Evolutionary conservation across 2,797 vertebrate species (phyloP), one percentile per base, ranked within the genome.

Genomic region (Alcedo atthis): DNA sequence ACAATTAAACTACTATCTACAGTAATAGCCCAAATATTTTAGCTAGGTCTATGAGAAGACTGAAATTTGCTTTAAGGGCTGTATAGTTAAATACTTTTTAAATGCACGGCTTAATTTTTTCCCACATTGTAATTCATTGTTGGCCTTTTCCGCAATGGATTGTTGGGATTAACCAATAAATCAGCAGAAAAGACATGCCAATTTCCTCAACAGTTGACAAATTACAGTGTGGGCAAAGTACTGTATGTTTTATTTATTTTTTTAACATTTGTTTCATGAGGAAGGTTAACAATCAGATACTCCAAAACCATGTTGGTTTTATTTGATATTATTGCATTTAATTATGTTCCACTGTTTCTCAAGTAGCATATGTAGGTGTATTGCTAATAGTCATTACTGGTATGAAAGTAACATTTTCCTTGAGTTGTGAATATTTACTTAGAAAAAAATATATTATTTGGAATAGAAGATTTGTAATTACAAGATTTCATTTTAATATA

Each of bases 141-240:
- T 98, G 97, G 97, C 97, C 97, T 98, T 98, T 98, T 97, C 97
- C 54, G 71, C 97, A 97, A 94, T 97, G 97, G 97, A 97, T 97
- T 97, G 97, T 97, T 97, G 93, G 96, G 96, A 98, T 98, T 97
- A 97, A 96, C 97, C 96, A 97, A 98, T 98, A 98, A 98, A 98
- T 98, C 98, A 98, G 94, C 90, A 95, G 95, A 96, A 97, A 97
- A 98, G 98, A 97, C 97, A 97, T 97, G 98, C 97, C 98, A 97
- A 97, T 98, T 98, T 98, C 96, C 96, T 97, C 96, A 97, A 87
- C 93, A 95, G 94, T 86, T 98, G 98, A 98, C 97, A 98, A 98
- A 98, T 98, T 97, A 97, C 95, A 96, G 85, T 67, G 55, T 95
- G 85, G 48, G 77, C 85, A 95, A 96, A 92, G 93, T 92, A 89